Base-by-base conservation (phyloP, 92 coral and sea anemone genomes). In the Umimayanthus kanabou region DNA sequence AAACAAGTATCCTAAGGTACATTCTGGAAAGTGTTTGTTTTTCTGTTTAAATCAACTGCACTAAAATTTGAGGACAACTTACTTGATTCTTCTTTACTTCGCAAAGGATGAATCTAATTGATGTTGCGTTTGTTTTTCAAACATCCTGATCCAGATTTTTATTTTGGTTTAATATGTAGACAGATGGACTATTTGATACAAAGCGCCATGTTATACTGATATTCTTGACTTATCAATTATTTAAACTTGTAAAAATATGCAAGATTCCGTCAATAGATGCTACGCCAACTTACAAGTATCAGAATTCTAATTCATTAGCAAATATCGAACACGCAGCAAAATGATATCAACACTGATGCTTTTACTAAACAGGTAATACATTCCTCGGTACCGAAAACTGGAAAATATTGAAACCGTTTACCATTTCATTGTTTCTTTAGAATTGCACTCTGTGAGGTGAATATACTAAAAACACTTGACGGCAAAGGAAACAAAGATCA, bases 181-280 rank as follows among this genome's bases (percentile, higher is more conserved):
- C 77, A 73, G 43, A 73, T 6, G 28, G 20, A 14, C 2, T 73
- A 28, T 28, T 28, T 30, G 22, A 65, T 65, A 39, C 8, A 33
- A 14, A 28, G 16, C 9, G 9, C 9, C 11, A 40, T 10, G 61
- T 70, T 13, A 25, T 2, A 33, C 37, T 33, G 0, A 82, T 20
- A 26, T 23, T 20, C 64, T 69, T n/a, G n/a, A n/a, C n/a, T n/a
- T 4, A 67, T 82, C 37, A 82, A 82, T 67, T 66, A 82, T 82
- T 82, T 23, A 82, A 37, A n/a, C 16, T 16, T 39, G 40, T 42
- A n/a, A 42, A 26, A 40, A 45, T 25, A 26, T 72, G n/a, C 76
- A 72, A 72, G 76, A 72, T n/a, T 23, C 64, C 37, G 37, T 33
- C 37, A 55, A 11, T 25, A 69, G 20, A n/a, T 65, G n/a, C 30